Evolutionary conservation across 1,140 invertebrate genomes (phyloP).

Genomic region (Ips nitidus): DNA sequence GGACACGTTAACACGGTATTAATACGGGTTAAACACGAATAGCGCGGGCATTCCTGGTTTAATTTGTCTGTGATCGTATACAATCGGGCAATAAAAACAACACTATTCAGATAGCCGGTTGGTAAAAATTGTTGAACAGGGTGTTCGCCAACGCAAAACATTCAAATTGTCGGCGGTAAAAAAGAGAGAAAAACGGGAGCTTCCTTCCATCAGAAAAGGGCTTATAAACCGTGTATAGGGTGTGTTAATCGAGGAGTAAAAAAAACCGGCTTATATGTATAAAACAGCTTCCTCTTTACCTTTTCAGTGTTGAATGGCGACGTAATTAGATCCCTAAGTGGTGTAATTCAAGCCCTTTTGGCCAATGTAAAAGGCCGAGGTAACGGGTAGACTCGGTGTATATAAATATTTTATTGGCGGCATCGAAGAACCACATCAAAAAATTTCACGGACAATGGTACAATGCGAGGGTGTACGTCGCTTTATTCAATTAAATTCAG

Average conservation of each 20-base stretch:
- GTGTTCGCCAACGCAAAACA: background rate
- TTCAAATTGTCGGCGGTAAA: too few species aligned
- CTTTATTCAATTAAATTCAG: slow-evolving; percentile 20
- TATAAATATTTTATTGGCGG: slow-evolving; percentile 34
- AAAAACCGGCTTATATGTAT: slow-evolving; percentile 2
- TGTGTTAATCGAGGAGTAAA: background rate
- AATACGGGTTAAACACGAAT: slow-evolving; percentile 28
- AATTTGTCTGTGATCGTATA: slow-evolving; percentile 33
- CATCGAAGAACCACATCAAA: slow-evolving; percentile 21
- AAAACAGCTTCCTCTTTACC: slow-evolving; percentile 9
- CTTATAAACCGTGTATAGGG: too few species aligned
- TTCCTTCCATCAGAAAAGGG: too few species aligned
- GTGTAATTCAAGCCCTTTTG: slow-evolving; percentile 22
- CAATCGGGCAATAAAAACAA: slow-evolving; percentile 28
- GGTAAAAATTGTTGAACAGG: background rate
- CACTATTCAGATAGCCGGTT: slow-evolving; percentile 13
- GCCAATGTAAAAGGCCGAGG: slow-evolving; percentile 18
- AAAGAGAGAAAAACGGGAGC: too few species aligned
- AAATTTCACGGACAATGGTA: slow-evolving; percentile 20
- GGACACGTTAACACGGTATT: slow-evolving; percentile 33
- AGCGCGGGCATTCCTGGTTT: slow-evolving; percentile 29
- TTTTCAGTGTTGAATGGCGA: slow-evolving; percentile 13
- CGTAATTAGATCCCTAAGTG: slow-evolving; percentile 31
- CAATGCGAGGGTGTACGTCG: slow-evolving; percentile 6
- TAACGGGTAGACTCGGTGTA: background rate